Conservation (phyloP, 2,797 vertebrate species). For the Coreius guichenoti region DNA sequence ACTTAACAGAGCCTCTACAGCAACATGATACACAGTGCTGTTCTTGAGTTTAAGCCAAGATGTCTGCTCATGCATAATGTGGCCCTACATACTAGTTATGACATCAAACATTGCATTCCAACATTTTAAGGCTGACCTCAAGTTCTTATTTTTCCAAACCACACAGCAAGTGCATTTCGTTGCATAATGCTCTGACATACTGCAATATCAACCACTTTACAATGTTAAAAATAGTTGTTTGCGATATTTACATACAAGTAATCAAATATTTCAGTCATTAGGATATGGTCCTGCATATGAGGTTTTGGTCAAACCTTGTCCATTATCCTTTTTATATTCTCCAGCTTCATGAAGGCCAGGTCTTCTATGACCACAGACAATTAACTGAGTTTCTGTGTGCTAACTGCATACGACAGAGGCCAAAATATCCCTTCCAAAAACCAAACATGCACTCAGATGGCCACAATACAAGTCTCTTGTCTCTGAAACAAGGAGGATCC, state of each 20-base stretch:
- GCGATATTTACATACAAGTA: neutral
- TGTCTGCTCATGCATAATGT: constrained; percentile 28
- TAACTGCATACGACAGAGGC: neutral
- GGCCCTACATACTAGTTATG: constrained; percentile 1
- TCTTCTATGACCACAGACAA: constrained; percentile 3
- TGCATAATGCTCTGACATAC: neutral
- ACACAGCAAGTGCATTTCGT: constrained; percentile 15
- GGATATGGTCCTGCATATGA: neutral
- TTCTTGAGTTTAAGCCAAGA: constrained; percentile 27
- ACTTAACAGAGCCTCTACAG: constrained; percentile 41
- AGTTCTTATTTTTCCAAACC: constrained; percentile 3
- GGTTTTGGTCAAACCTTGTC: neutral
- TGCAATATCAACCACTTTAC: neutral
- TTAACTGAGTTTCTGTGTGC: constrained; percentile 1
- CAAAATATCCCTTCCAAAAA: constrained; percentile 9
- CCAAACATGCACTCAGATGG: neutral
- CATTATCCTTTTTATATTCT: neutral
- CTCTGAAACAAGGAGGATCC: constrained; percentile 6
- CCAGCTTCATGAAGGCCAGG: constrained; percentile 1
- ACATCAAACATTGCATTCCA: neutral
- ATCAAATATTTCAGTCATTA: neutral
- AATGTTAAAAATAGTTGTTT: neutral
- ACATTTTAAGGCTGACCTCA: neutral
- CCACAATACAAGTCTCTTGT: neutral
- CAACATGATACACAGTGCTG: constrained; percentile 54